Evolutionary conservation across 2,113 vertebrate species (phyloP), one percentile per base, ranked within the genome.

Genomic region (Telmatochromis brachygnathus): DNA sequence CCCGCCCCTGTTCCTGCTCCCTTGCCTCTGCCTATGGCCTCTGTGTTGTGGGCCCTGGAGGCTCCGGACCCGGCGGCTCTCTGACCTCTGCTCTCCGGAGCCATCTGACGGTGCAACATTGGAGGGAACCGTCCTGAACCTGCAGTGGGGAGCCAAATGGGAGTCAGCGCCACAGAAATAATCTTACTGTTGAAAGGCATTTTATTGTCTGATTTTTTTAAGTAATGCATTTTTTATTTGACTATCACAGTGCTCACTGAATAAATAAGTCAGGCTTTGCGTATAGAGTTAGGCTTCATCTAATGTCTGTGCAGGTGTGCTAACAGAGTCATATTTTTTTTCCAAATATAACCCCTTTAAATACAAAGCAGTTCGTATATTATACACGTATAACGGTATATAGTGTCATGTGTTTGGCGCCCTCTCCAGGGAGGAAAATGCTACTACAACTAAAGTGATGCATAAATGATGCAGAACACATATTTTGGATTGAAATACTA

Each of bases 21-120:
- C 85, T 97, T 99, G 49, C 97, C 96, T 85, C 98, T 97, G 92
- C 97, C 93, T 65, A 96, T 92, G 60, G 97, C 96, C 85, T 99
- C 98, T 2, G 97, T 55, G 26, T 96, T 96, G 83, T 98, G 97
- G 84, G 97, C 95, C 82, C 97, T 96, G 65, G 97, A 97, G 58
- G 96, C 96, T 62, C 94, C 95, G 45, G 96, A 87, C 6, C 94
- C 94, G 4, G 96, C 84, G 0, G 89, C 88, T 83, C 85, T 87
- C 85, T 95, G 93, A 3, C 91, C 84, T 26, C 94, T 92, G 81
- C 93, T 87, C 1, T 97, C 96, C 0, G 96, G 93, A 21, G 95
- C 68, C 14, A 81, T 21, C 5, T 97, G 96, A 53, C 96, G 96
- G 79, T 96, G 97, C 56, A 93, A 84, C 96, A 96, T 97, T 3